Evolutionary conservation across 2,797 vertebrate species (phyloP).

Genomic region (Adelosebastes latens): DNA sequence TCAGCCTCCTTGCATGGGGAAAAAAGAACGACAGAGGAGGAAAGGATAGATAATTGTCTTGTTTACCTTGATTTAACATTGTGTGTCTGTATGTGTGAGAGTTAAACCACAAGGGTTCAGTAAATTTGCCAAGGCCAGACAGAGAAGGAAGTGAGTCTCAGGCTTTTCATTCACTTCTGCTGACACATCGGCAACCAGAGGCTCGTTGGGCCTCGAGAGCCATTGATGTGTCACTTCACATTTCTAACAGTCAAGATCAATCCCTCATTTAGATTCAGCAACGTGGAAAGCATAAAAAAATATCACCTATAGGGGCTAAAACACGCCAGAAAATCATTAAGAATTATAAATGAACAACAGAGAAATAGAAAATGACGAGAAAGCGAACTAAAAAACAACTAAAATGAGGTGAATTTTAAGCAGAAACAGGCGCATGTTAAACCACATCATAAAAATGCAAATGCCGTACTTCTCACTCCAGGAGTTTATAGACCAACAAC

Average conservation of each 20-base stretch:
- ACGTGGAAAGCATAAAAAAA: conserved; percentile 3
- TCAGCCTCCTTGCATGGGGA: conserved; percentile 3
- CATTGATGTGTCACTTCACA: conserved; percentile 40
- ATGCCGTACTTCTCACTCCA: conserved; percentile 24
- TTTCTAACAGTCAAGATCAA: conserved; percentile 43
- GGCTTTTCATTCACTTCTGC: conserved; percentile 55
- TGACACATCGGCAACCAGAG: conserved; percentile 53
- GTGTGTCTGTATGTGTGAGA: conserved; percentile 7
- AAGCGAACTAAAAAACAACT: not conserved
- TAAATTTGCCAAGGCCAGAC: conserved; percentile 45
- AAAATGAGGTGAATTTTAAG: conserved; percentile 4
- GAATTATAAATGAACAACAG: not conserved
- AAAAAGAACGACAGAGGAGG: not conserved
- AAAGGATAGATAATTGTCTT: conserved; percentile 41
- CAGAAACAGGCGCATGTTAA: not conserved
- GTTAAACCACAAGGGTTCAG: conserved; percentile 51
- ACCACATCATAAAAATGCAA: conserved; percentile 54
- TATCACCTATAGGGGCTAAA: not conserved
- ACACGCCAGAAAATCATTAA: conserved; percentile 8
- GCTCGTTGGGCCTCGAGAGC: conserved; percentile 42
- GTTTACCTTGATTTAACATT: conserved; percentile 58
- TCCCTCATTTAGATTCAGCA: conserved; percentile 35
- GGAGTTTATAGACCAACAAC: conserved; percentile 28
- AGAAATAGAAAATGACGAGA: not conserved
- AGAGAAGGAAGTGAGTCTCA: conserved; percentile 35